These are phyloP conservation scores for Australoheros facetus DNA, from an alignment of 2,797 vertebrate genomes.

Conservation along the genomic window DNA sequence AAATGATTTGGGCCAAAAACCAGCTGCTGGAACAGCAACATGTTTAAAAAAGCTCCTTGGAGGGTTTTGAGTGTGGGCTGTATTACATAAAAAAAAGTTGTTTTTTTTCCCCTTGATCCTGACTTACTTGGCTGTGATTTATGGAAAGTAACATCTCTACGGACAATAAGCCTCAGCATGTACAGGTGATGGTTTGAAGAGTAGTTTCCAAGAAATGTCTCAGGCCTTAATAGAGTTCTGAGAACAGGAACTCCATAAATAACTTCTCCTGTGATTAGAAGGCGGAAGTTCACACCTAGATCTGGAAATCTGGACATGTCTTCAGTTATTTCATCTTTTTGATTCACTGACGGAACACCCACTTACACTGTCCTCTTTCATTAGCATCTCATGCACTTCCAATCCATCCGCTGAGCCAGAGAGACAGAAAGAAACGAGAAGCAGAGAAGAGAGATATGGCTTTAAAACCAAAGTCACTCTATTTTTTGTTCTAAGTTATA, in stretches of 20 bases:
- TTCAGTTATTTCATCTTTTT: constrained; percentile 29
- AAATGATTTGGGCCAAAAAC: constrained; percentile 42
- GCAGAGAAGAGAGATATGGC: neutral
- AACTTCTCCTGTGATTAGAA: neutral
- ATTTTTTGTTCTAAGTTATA: neutral
- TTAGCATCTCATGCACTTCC: constrained; percentile 17
- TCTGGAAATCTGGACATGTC: constrained; percentile 28
- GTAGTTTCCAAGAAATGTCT: constrained; percentile 43
- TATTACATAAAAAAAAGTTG: constrained; percentile 48
- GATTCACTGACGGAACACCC: constrained; percentile 25
- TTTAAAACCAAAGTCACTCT: constrained; percentile 12
- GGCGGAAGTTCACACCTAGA: constrained; percentile 18
- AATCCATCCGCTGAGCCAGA: constrained; percentile 1
- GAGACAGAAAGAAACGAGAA: neutral
- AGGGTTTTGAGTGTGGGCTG: constrained; percentile 43
- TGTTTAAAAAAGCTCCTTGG: constrained; percentile 61
- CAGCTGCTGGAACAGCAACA: constrained; percentile 43
- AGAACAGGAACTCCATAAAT: constrained; percentile 24
- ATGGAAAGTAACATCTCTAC: constrained; percentile 70
- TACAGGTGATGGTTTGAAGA: constrained; percentile 54
- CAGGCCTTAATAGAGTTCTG: constrained; percentile 19
- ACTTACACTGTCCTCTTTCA: constrained; percentile 18
- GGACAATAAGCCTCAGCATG: constrained; percentile 47
- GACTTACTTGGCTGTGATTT: constrained; percentile 67
- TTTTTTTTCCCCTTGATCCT: constrained; percentile 46